Evolutionary conservation across 2,888 invertebrate species (phyloP).

Genomic region (Xanthorhoe designata): DNA sequence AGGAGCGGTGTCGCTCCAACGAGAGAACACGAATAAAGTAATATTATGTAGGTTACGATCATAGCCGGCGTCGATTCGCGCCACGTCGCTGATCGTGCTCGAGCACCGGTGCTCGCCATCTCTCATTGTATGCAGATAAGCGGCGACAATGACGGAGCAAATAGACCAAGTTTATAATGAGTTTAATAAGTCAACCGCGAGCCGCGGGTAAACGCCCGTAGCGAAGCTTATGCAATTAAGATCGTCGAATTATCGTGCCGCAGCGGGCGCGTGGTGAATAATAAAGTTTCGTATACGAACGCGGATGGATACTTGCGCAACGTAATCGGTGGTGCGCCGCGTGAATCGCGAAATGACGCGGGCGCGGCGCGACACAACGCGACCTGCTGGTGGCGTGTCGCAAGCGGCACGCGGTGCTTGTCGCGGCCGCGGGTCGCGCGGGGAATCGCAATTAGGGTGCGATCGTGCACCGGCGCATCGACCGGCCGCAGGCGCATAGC

Average conservation of each 20-base stretch:
- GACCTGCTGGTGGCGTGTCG: conserved; percentile 38
- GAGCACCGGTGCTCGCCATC: conserved; percentile 32
- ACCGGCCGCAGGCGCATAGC: conserved; percentile 45
- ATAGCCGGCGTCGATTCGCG: conserved; percentile 19
- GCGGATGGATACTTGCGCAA: conserved; percentile 68
- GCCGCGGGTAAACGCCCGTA: conserved; percentile 30
- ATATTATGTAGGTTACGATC: conserved; percentile 36
- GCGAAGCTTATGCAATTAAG: conserved; percentile 67
- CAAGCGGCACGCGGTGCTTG: conserved; percentile 52
- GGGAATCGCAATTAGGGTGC: conserved; percentile 45
- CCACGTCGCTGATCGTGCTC: conserved; percentile 16
- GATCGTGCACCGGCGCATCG: conserved; percentile 33
- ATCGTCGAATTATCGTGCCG: conserved; percentile 51
- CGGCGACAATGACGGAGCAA: conserved; percentile 32
- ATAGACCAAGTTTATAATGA: conserved; percentile 37
- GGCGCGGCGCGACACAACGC: conserved; percentile 19
- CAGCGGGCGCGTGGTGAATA: conserved; percentile 57
- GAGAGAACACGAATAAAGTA: conserved; percentile 20
- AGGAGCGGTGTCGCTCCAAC: conserved; percentile 3
- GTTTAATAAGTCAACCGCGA: conserved; percentile 20
- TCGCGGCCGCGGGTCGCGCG: conserved; percentile 38
- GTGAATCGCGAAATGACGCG: conserved; percentile 59
- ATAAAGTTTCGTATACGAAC: conserved; percentile 52
- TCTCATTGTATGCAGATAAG: conserved; percentile 55
- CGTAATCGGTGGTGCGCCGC: conserved; percentile 63